A percentile compares a stretch with the other conserved stretches of the same genome.
These are phyloP conservation scores for Chroicocephalus ridibundus DNA, from an alignment of 2,113 vertebrate genomes.

Conservation along the genomic window DNA sequence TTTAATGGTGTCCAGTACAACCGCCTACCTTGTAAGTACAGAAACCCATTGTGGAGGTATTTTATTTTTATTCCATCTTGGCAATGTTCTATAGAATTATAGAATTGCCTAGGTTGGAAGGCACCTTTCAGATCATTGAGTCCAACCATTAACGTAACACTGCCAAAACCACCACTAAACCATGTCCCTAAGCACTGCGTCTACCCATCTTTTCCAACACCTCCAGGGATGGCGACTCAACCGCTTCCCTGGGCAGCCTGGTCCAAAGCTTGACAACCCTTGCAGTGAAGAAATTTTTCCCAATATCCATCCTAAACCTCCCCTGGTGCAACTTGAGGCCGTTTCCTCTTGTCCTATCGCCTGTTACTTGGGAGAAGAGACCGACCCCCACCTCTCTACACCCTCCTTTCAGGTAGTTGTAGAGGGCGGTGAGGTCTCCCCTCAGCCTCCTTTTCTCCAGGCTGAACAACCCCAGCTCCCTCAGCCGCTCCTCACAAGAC, in stretches of 20 bases:
- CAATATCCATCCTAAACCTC: background rate
- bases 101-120: background rate
- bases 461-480: background rate
- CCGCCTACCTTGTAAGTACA: fast-evolving
- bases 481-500: background rate
- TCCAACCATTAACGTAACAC: background rate
- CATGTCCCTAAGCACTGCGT: background rate
- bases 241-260: no score
- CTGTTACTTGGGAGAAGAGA: no score
- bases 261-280: background rate
- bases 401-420: no score
- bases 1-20: no score
- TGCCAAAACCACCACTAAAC: background rate
- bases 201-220: background rate
- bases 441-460: background rate
- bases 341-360: background rate
- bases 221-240: background rate
- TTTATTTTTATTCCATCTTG: background rate
- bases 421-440: no score
- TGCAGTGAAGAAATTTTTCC: background rate
- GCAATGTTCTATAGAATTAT: no score
- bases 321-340: background rate
- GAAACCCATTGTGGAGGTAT: fast-evolving
- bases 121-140: background rate
- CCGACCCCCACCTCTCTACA: no score